Base-by-base conservation (phyloP, 2,113 vertebrate species). In the Camelus bactrianus region DNA sequence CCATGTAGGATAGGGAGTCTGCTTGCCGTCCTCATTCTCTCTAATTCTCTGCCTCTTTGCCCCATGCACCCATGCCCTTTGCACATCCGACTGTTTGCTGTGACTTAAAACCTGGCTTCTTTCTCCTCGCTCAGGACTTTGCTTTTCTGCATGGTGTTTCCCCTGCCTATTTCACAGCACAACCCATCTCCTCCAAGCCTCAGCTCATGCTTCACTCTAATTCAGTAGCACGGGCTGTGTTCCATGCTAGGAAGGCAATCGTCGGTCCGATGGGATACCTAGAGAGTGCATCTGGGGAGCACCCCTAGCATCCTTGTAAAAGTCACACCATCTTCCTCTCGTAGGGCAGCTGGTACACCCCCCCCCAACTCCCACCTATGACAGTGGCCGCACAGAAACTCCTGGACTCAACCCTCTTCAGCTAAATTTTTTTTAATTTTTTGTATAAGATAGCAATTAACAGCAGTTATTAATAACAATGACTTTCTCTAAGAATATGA, bases 291-390 rank as follows among this genome's bases (percentile, higher is more conserved):
- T 22, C 8, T 30, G 24, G 24, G 9, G 48, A 80, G 15, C n/a
- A 76, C 38, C 3, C 22, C 28, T 11, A 38, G 48, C 6, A 56
- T 3, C 15, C 12, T 30, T 50, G n/a, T 56, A 4, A 35, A 91
- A 79, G 6, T 48, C 15, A 50, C n/a, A 20, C 6, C n/a, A 56
- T 85, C 42, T 88, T 24, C 16, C 8, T n/a, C 82, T 62, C 32
- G 14, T 42, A n/a, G 5, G 24, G 35, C 19, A 32, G 11, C 35
- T 76, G 46, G 28, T 17, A 8, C 2, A 16, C 89, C 35, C 13
- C 1, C 14, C 10, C 8, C n/a, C 3, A 6, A 8, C 8, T 7
- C 5, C 48, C 26, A 22, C 28, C 7, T 32, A 35, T 28, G 17
- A 32, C 65, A 50, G 19, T 3, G 64, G 48, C 32, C 5, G 1